These are phyloP conservation scores for Tetraneura akinire DNA, from an alignment of 1,140 invertebrate species.

Conservation along the genomic window DNA sequence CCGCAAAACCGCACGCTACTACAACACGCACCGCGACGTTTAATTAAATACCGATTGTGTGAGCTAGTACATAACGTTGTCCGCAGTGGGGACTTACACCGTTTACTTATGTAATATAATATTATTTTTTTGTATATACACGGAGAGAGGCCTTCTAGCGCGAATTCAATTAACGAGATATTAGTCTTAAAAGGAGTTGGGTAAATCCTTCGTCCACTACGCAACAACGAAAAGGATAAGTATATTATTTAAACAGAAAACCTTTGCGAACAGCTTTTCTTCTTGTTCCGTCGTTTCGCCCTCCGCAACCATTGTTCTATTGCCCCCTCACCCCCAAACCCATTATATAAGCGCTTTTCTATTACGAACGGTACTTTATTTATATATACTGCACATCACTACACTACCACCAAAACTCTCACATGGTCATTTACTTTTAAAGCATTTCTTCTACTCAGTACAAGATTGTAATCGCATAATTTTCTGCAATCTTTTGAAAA, in stretches of 20 bases:
- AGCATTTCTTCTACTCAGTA: neutral
- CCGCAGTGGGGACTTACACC: neutral
- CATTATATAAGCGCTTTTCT: neutral
- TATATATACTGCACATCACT: neutral
- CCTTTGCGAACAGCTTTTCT: neutral
- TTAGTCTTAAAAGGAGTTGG: slow-evolving; percentile 22
- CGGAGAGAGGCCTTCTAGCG: no score
- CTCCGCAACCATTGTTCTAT: neutral
- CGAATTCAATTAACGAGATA: slow-evolving; percentile 43
- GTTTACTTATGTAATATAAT: neutral
- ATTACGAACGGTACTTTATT: neutral
- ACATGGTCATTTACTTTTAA: neutral
- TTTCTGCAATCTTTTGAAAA: no score
- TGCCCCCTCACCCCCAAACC: no score
- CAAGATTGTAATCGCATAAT: no score
- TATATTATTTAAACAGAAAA: slow-evolving; percentile 16
- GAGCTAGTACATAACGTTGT: neutral
- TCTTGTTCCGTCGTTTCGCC: no score
- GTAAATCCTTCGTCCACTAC: neutral
- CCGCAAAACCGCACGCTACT: neutral
- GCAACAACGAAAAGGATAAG: neutral
- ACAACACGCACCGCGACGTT: neutral
- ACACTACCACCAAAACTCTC: neutral
- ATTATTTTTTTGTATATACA: no score
- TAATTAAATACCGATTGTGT: slow-evolving; percentile 39